Conservation (phyloP, 2,888 invertebrate genomes). For the Biston stratarius region DNA sequence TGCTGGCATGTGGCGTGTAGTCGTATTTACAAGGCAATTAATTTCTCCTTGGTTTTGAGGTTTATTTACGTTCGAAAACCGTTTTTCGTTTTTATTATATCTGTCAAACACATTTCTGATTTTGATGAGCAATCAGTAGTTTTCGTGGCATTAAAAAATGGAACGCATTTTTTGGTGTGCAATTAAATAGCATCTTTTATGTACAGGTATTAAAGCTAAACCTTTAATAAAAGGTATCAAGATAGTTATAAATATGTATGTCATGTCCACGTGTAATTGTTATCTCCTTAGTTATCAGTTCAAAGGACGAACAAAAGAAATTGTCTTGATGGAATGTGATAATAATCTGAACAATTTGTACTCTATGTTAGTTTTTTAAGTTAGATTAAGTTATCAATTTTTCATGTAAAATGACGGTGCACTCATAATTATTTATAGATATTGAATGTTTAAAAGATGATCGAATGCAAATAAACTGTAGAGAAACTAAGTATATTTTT, state of each 20-base stretch:
- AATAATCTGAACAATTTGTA: constrained; percentile 15
- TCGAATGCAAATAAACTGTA: neutral
- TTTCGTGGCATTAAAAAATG: neutral
- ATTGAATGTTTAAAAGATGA: neutral
- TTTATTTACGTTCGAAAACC: no score
- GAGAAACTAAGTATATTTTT: neutral
- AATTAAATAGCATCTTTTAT: neutral
- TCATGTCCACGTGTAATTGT: constrained; percentile 5
- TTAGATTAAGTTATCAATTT: neutral
- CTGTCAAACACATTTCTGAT: no score
- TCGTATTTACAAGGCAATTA: no score
- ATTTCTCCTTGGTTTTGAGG: no score
- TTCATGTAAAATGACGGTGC: neutral
- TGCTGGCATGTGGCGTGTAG: no score
- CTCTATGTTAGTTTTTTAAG: no score
- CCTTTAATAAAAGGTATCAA: neutral
- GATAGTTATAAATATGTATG: neutral
- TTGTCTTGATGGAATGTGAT: constrained; percentile 7
- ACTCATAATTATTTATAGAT: neutral
- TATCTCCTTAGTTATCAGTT: constrained; percentile 11
- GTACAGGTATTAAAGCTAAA: neutral
- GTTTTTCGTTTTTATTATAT: no score
- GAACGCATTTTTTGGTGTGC: neutral
- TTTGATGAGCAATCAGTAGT: neutral
- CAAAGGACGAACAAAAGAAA: constrained; percentile 3